A percentile compares a stretch with the other conserved stretches of the same genome.
Evolutionary conservation across 2,113 vertebrate species (phyloP).

Genomic region (Hydropotes inermis): DNA sequence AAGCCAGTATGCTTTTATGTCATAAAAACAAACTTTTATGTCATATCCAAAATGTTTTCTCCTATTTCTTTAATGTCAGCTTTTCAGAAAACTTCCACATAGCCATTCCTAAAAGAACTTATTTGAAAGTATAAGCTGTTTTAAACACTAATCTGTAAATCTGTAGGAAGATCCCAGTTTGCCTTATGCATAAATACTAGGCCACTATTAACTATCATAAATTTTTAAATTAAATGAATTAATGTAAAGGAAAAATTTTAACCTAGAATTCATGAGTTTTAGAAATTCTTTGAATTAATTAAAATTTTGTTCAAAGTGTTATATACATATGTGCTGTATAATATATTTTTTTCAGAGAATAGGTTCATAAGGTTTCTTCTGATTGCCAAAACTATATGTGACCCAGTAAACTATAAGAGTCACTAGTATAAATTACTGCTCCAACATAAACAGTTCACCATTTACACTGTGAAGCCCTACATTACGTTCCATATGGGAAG

Average conservation of each 20-base stretch:
- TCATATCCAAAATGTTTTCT: background rate
- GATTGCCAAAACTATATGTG: background rate
- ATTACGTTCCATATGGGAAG: background rate
- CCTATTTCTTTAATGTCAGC: background rate
- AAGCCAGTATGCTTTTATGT: background rate
- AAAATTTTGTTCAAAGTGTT: background rate
- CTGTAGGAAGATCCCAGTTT: background rate
- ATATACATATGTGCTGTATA: background rate
- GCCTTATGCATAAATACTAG: background rate
- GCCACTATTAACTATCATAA: background rate
- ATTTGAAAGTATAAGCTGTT: background rate
- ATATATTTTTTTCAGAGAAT: background rate
- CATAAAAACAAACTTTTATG: background rate
- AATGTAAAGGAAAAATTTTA: background rate
- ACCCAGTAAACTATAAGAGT: background rate
- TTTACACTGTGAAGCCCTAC: background rate
- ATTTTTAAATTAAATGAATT: conserved; percentile 6
- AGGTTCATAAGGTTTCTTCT: background rate
- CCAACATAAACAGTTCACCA: background rate
- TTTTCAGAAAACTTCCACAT: background rate
- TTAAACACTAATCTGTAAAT: background rate
- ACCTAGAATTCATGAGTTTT: background rate
- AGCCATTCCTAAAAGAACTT: background rate
- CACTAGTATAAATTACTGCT: background rate
- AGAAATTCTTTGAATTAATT: background rate